Evolutionary conservation across 2,113 vertebrate genomes (phyloP), one percentile per base, ranked within the genome.

Genomic region (Hyperopisus bebe): DNA sequence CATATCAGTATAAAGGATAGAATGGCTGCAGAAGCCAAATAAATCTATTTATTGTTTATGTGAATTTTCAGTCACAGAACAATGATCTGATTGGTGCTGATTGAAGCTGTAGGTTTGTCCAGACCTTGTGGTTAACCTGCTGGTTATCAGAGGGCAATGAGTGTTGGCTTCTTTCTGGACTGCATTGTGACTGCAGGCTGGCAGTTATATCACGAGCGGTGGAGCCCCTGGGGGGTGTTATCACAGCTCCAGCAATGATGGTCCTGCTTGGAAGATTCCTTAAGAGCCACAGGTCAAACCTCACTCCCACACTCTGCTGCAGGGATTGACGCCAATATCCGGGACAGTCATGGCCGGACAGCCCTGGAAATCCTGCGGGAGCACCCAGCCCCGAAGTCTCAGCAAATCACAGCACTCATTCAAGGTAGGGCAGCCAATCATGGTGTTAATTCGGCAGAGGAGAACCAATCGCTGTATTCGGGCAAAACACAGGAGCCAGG

Each of bases 281-380:
- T 51, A 87, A 53, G 44, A 8, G 44, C 89, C 48, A 7, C 31
- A 7, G 62, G 17, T 90, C 42, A 89, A 86, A 90, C 84, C 35
- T 90, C 86, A 82, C 0, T 85, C 13, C 55, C 39, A 31, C 44
- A 46, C 39, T 95, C 88, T 96, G 88, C 95, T 93, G 93, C 93
- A 99, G 98, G 97, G 91, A 98, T 99, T 91, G 97, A 99, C 93
- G 96, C 96, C 77, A 97, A 95, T 93, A 97, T 99, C 93, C 96
- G 95, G 92, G 98, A 99, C 94, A 95, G 94, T 91, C 95, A 97
- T 91, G 97, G 97, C 31, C 97, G 97, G 94, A 98, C 97, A 0
- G 97, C 98, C 91, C 95, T 98, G 94, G 98, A 99, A 92, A 97
- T 98, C 92, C 95, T 99, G 92, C 97, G 96, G 94, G 98, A 99